These are phyloP conservation scores for Eleginops maclovinus DNA, from an alignment of 2,113 vertebrate species.

Conservation along the genomic window DNA sequence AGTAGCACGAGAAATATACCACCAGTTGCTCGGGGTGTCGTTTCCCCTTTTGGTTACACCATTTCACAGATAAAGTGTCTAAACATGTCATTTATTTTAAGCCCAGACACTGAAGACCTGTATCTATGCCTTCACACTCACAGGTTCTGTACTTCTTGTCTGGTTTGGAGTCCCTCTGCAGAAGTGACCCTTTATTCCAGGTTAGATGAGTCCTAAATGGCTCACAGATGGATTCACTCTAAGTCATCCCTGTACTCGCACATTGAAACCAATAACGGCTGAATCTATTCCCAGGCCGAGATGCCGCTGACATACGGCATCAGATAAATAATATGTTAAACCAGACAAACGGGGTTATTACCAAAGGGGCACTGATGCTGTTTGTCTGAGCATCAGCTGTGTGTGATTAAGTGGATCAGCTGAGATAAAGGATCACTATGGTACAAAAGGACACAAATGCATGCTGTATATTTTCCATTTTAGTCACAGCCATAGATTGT, in stretches of 20 bases:
- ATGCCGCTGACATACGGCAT: neutral
- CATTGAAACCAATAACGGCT: conserved; percentile 27
- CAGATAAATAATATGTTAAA: conserved; percentile 26
- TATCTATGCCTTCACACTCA: neutral
- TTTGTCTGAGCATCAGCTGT: neutral
- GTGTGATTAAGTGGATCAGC: neutral
- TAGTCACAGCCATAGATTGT: too few relatives aligned
- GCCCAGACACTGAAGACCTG: neutral
- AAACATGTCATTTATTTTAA: neutral
- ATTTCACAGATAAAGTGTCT: neutral
- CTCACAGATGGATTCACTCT: conserved; percentile 17
- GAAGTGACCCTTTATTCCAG: conserved; percentile 43
- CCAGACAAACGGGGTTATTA: neutral
- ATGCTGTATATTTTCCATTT: neutral
- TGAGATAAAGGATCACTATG: neutral
- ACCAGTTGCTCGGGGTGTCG: neutral
- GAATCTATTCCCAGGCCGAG: conserved; percentile 11
- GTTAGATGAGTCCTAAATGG: conserved; percentile 21
- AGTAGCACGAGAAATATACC: neutral
- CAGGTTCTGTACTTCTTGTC: neutral
- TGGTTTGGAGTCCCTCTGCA: conserved; percentile 6
- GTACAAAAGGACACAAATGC: neutral
- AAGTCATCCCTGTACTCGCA: conserved; percentile 29
- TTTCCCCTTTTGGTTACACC: neutral
- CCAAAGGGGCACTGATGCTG: neutral